A percentile compares a stretch with the other conserved stretches of the same genome.
phyloP scores from a whole-genome alignment of 1,140 invertebrate genomes.

The Ceratitis capitata region DNA sequence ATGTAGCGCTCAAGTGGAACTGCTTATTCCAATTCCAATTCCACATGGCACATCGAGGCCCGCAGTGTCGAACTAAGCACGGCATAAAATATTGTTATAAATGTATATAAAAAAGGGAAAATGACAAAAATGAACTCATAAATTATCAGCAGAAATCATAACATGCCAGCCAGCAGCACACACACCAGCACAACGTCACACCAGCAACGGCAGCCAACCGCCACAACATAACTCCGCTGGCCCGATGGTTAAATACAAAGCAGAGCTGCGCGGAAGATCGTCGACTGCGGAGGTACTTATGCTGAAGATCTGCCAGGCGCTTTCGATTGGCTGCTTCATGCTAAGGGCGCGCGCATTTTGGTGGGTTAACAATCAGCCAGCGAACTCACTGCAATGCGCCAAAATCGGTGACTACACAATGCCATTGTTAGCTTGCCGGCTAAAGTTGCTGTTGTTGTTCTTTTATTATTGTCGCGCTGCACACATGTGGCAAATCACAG shows the following conservation, averaged over 20 bases:
- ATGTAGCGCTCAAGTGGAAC: background rate
- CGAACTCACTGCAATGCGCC: slow-evolving; percentile 18
- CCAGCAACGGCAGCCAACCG: background rate
- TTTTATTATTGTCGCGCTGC: background rate
- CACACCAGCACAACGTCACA: background rate
- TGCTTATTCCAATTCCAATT: background rate
- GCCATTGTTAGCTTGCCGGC: background rate
- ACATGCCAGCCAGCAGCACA: slow-evolving; percentile 16
- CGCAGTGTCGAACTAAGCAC: slow-evolving; percentile 15
- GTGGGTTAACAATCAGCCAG: background rate
- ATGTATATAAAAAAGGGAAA: slow-evolving; percentile 34
- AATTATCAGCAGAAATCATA: slow-evolving; percentile 34
- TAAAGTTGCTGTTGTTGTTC: background rate
- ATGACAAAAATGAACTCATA: slow-evolving; percentile 36
- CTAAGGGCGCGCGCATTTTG: background rate
- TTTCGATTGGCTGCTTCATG: background rate
- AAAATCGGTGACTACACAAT: slow-evolving; percentile 18
- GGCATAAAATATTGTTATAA: slow-evolving; percentile 29
- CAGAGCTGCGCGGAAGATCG: background rate
- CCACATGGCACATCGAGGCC: slow-evolving; percentile 1
- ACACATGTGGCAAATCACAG: background rate
- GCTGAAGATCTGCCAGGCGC: background rate
- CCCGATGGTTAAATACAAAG: background rate
- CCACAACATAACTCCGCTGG: background rate
- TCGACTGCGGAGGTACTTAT: background rate